Evolutionary conservation across 2,888 invertebrate genomes (phyloP).

Genomic region (Hedya salicella): DNA sequence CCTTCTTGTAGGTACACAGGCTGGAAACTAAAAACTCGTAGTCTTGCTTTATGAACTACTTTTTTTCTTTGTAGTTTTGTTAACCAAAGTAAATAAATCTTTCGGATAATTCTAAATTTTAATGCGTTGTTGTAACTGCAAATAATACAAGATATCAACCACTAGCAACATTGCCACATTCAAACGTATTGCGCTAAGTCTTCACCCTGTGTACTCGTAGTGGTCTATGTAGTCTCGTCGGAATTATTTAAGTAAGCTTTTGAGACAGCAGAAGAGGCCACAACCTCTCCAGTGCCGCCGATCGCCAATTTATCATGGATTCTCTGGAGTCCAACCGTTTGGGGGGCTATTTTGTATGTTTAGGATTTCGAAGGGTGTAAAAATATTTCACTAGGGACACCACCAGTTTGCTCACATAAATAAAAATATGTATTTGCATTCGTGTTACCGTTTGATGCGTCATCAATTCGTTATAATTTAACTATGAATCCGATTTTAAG

Average conservation of each 20-base stretch:
- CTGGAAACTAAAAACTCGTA: not conserved
- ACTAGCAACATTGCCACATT: not conserved
- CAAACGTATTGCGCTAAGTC: not conserved
- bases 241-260: conserved; percentile 69
- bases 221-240: conserved; percentile 37
- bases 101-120: too few relatives aligned
- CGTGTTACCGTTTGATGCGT: not conserved
- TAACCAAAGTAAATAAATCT: too few relatives aligned
- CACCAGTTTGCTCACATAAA: not conserved
- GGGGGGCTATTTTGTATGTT: conserved; percentile 49
- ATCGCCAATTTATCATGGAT: conserved; percentile 68
- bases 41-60: not conserved
- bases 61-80: too few relatives aligned
- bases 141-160: not conserved
- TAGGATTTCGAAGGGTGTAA: conserved; percentile 14
- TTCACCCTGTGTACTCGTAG: conserved; percentile 5
- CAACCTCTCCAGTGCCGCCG: conserved; percentile 57
- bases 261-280: conserved; percentile 66
- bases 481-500: too few relatives aligned
- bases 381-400: not conserved
- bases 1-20: conserved; percentile 11
- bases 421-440: not conserved
- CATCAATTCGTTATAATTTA: not conserved
- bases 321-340: conserved; percentile 51
- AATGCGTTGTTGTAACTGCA: too few relatives aligned